Base-by-base conservation (phyloP, 1,140 invertebrate genomes). In the Calycopis cecrops region DNA sequence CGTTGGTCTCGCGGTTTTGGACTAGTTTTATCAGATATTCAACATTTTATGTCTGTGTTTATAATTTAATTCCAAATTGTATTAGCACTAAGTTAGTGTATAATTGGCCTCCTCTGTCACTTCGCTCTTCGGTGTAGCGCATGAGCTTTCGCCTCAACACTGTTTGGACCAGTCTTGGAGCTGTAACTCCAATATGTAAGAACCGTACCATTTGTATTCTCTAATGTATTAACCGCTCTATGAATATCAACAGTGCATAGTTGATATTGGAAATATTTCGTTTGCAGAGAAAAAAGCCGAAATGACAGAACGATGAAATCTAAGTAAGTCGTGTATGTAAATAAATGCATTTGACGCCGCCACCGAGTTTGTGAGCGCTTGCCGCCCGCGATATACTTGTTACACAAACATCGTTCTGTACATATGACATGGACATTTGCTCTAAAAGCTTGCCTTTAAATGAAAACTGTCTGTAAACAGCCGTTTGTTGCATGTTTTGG, bases 301-400 rank as follows among this genome's bases (percentile, higher is more conserved):
- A 78, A 81, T 76, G 76, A 81, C 77, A 84, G 80, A 84, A 81
- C 80, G 78, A 84, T 81, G 71, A 69, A 49, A 57, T 60, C 70
- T 69, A 69, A 79, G 80, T 84, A 84, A 84, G 80, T 84, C 66
- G 64, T 63, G 18, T 10, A 34, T 33, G 17, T 64, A 52, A 58
- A 51, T 55, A 53, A 40, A 21, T 28, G 21, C 17, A 52, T 33
- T 37, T 35, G 18, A 52, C 40, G 51, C 51, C 28, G 38, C 51
- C 51, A 52, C 37, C 51, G 51, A 40, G 51, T 52, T 52, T 52
- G 50, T 52, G 14, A 42, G 35, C 56, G 69, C 63, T 69, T 71
- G 56, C 35, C 51, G 54, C 53, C 28, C 58, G 61, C 67, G 64
- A 49, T 48, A 28, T 54, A 38, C 35, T 60, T 47, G 53, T 55